Evolutionary conservation across 2,888 invertebrate genomes (phyloP), one percentile per base, ranked within the genome.

Genomic region (Itoplectis maculator): DNA sequence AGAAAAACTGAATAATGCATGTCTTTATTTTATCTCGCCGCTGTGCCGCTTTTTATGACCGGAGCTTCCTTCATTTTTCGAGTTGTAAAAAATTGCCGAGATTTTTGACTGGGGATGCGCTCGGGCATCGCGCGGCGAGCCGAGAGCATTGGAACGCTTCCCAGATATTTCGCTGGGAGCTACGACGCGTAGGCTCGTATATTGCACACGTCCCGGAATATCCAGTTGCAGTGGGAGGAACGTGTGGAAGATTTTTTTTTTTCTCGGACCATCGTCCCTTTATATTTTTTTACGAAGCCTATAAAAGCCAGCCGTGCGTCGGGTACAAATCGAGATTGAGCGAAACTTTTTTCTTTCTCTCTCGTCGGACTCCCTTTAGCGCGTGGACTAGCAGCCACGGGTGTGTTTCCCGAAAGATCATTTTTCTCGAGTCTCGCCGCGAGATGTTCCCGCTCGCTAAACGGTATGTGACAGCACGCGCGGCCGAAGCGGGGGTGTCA

Each of bases 61-160:
- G n/a, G 3, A 2, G 29, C 29, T 29, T 47, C n/a, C 13, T n/a
- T 37, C 23, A 23, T 15, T 15, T 72, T 63, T 70, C 65, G 65
- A 15, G 45, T 29, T n/a, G 15, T 37, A 54, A 45, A 29, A 70
- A 42, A 42, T 51, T 65, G n/a, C 51, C 37, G 35, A 20, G 45
- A 65, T 78, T 78, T 65, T 65, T 23, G 13, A 42, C 56, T 5
- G n/a, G n/a, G n/a, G n/a, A n/a, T n/a, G n/a, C 5, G n/a, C n/a
- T 2, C n/a, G 5, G 11, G 11, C n/a, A 47, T 13, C 47, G 2
- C 13, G 70, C 29, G 47, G 65, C 56, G 54, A 65, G 70, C 29
- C 37, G 65, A 45, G 54, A 65, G 51, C 54, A 72, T 78, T 70
- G 65, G 51, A 72, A 72, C 54, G 35, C 37, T n/a, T 56, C 45